Conservation (phyloP, 2,113 vertebrate genomes). For the Paradoxurus hermaphroditus region DNA sequence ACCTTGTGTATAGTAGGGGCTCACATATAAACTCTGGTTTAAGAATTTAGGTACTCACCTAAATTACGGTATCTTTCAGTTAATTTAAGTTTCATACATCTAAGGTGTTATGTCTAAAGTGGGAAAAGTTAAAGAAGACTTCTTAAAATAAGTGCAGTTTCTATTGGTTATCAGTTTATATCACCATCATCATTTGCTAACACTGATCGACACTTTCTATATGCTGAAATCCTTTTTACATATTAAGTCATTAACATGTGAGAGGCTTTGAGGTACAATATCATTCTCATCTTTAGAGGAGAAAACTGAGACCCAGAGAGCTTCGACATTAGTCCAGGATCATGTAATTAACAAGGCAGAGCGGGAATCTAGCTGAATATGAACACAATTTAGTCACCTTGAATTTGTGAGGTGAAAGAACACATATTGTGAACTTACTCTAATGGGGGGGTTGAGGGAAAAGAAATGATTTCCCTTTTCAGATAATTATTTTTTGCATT, state of each 20-base stretch:
- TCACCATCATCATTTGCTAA: neutral
- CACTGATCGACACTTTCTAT: neutral
- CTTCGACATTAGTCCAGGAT: neutral
- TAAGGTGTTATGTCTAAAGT: neutral
- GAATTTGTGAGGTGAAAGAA: neutral
- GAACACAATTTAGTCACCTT: neutral
- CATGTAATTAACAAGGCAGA: neutral
- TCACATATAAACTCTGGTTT: neutral
- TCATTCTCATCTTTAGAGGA: neutral
- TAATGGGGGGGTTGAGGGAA: neutral
- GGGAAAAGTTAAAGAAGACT: neutral
- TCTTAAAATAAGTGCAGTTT: neutral
- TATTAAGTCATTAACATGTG: neutral
- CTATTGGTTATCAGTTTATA: neutral
- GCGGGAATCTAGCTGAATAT: neutral
- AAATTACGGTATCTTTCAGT: neutral
- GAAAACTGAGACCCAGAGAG: neutral
- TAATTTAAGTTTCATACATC: neutral
- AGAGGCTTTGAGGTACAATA: neutral
- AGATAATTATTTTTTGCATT: neutral
- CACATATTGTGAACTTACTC: neutral
- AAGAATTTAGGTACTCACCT: neutral
- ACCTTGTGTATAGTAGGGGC: neutral
- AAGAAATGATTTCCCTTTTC: neutral
- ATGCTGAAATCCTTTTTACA: neutral